Conservation (phyloP, 1,140 invertebrate genomes). For the Carcinoscorpius rotundicauda region DNA sequence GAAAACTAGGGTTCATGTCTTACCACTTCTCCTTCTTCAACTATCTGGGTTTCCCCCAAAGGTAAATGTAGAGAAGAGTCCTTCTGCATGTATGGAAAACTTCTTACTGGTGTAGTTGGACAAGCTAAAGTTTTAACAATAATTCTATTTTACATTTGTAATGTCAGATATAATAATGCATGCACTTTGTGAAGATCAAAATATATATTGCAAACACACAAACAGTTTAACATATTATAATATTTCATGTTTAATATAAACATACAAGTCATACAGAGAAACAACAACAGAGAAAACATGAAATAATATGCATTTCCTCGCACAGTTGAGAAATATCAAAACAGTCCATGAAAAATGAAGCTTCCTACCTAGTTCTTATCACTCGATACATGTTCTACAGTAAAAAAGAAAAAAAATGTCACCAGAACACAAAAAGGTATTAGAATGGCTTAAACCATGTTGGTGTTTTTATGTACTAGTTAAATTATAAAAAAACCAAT, state of each 20-base stretch:
- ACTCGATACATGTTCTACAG: too few relatives aligned
- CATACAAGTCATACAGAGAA: constrained; percentile 21
- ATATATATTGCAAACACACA: constrained; percentile 14
- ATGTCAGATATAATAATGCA: background rate
- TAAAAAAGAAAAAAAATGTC: too few relatives aligned
- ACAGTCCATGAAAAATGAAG: too few relatives aligned
- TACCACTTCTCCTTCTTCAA: constrained; percentile 19
- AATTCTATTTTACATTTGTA: background rate
- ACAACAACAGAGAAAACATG: background rate
- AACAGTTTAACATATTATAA: background rate
- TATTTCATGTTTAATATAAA: constrained; percentile 6
- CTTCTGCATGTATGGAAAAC: constrained; percentile 24
- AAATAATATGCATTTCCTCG: background rate
- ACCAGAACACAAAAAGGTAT: too few relatives aligned
- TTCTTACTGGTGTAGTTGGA: constrained; percentile 30
- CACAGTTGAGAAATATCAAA: too few relatives aligned
- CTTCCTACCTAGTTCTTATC: too few relatives aligned
- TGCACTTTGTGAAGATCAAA: constrained; percentile 12
- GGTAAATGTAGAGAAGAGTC: constrained; percentile 20
- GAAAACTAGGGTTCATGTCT: background rate
- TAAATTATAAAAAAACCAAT: too few relatives aligned
- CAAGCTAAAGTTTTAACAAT: constrained; percentile 25
- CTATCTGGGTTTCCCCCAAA: constrained; percentile 19
- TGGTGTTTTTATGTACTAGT: too few relatives aligned
- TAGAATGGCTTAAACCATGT: too few relatives aligned